phyloP scores from a whole-genome alignment of 2,797 vertebrate species.

The Merluccius polli region DNA sequence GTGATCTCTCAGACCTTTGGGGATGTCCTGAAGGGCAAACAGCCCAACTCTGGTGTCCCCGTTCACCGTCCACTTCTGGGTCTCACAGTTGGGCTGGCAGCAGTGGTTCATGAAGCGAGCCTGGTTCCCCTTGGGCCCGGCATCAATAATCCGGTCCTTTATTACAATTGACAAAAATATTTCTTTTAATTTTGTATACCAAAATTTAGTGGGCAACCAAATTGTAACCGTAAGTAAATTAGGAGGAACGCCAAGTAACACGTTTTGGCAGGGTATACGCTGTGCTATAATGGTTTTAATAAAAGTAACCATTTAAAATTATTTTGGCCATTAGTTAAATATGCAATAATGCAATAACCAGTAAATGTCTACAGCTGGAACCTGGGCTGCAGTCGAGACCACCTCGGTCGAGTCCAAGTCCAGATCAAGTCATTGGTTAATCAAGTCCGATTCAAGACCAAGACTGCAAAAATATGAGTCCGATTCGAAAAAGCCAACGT shows the following conservation, averaged over 20 bases:
- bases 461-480: too few species aligned
- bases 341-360: background rate
- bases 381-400: too few species aligned
- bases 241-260: background rate
- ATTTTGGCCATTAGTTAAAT: background rate
- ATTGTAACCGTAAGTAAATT: background rate
- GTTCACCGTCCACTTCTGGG: conserved; percentile 99
- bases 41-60: conserved; percentile 96
- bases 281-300: background rate
- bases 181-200: background rate
- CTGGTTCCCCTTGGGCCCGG: conserved; percentile 98
- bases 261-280: background rate
- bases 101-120: conserved; percentile 99
- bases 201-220: background rate
- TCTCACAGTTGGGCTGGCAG: conserved; percentile 98
- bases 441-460: too few species aligned
- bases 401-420: too few species aligned
- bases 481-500: too few species aligned
- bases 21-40: conserved; percentile 92
- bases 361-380: background rate
- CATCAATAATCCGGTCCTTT: conserved; percentile 97
- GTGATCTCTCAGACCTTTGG: conserved; percentile 77
- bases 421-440: too few species aligned
- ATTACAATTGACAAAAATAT: background rate
- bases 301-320: background rate